Percentiles rank a stretch among this genome's conserved stretches.
These are phyloP conservation scores for Erpornis zantholeuca DNA, from an alignment of 2,113 vertebrate genomes.

Conservation along the genomic window DNA sequence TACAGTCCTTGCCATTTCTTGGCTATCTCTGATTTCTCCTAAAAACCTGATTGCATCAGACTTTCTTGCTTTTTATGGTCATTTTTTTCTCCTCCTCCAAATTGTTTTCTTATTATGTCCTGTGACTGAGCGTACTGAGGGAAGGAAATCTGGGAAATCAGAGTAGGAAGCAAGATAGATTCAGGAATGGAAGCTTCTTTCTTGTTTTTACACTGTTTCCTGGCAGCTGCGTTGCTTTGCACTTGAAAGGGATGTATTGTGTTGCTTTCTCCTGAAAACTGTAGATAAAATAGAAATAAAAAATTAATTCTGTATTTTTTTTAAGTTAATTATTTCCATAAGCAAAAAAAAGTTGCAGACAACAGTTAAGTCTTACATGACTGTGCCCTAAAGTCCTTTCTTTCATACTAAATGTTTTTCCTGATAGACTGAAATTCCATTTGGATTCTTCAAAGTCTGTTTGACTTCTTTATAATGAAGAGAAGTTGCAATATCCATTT, in stretches of 20 bases:
- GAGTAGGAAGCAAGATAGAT: slow-evolving; percentile 23
- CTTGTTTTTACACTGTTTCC: slow-evolving; percentile 43
- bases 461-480: not conserved
- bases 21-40: not conserved
- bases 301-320: not conserved
- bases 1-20: not conserved
- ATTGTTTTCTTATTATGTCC: slow-evolving; percentile 25
- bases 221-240: not conserved
- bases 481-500: not conserved
- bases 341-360: not conserved
- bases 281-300: not conserved
- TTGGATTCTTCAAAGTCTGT: not conserved
- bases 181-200: not conserved
- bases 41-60: not conserved
- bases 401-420: not conserved
- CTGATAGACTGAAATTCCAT: not conserved
- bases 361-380: not conserved
- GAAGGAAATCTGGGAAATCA: slow-evolving; percentile 53
- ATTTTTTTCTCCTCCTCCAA: not conserved
- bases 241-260: slow-evolving; percentile 29
- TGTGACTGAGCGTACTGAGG: not conserved
- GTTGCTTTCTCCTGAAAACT: not conserved
- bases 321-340: not conserved
- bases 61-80: not conserved
- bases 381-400: not conserved